Base-by-base conservation (phyloP, 2,113 vertebrate species). In the Nipponia nippon region DNA sequence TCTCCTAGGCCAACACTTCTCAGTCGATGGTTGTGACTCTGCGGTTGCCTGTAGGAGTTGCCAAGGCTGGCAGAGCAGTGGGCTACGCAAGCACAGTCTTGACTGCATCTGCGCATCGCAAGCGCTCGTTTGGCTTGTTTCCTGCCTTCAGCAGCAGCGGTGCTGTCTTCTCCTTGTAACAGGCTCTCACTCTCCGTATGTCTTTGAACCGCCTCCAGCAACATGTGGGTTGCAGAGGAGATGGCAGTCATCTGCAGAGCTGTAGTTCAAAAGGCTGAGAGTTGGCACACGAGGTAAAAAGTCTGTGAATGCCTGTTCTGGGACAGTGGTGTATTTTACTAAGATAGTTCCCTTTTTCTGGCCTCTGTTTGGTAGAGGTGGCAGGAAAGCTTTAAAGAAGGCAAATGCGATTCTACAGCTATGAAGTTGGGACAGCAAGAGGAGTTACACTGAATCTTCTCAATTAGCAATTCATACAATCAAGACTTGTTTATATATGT, bases 121-220 rank as follows among this genome's bases (percentile, higher is more conserved):
- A 66, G 59, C 11, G n/a, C 66, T 71, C 42, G 1, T 55, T 32
- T 90, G 91, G 84, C 72, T 80, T 8, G 38, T 62, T 86, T 66
- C 93, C 81, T 90, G 58, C 55, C 58, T 83, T 40, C 82, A 53
- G 92, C 75, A 94, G 78, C 90, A 90, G 47, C 4, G 0, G 27
- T 85, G 82, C 89, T 73, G 71, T 80, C 71, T 86, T 63, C 61
- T 90, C 40, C 89, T 73, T 25, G 18, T 66, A 76, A 22, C 72
- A 76, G 91, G 56, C 78, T 63, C 87, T 96, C 91, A 95, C 23
- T 96, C 66, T 44, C 94, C 84, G 50, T 95, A 90, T 93, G 95
- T 49, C 95, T 94, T 88, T 83, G 90, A 95, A 94, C 36, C 53
- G 66, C 29, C 66, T 92, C 93, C 96, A 95, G 90, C 85, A 93